Evolutionary conservation across 2,797 vertebrate genomes (phyloP).

Genomic region (Ateles fusciceps): DNA sequence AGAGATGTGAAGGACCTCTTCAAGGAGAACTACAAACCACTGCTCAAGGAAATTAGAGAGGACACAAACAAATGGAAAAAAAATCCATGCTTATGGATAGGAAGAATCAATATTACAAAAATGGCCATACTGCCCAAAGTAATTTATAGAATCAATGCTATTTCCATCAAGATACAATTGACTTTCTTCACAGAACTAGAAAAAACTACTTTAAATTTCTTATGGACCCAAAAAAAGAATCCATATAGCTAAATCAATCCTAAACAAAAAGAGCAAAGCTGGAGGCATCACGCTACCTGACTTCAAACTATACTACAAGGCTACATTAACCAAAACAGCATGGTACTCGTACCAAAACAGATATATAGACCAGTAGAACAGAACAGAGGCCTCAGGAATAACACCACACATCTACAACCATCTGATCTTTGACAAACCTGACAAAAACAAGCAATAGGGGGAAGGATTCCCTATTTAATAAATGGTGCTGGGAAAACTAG

Average conservation of each 20-base stretch:
- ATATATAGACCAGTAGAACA: background rate
- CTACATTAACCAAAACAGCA: background rate
- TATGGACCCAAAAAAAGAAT: background rate
- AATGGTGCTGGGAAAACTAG: background rate
- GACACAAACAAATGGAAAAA: background rate
- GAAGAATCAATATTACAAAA: background rate
- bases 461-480: background rate
- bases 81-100: background rate
- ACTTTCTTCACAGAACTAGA: background rate
- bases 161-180: background rate
- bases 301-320: too few relatives aligned
- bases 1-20: background rate
- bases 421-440: background rate
- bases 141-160: background rate
- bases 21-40: background rate
- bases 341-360: background rate
- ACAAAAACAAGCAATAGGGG: background rate
- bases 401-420: background rate
- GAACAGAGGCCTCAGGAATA: background rate
- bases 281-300: background rate
- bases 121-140: background rate
- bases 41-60: background rate
- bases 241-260: background rate
- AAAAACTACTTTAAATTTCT: background rate
- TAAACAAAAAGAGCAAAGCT: background rate